These are phyloP conservation scores for Coptodon rendalli DNA, from an alignment of 2,113 vertebrate genomes.

Conservation along the genomic window DNA sequence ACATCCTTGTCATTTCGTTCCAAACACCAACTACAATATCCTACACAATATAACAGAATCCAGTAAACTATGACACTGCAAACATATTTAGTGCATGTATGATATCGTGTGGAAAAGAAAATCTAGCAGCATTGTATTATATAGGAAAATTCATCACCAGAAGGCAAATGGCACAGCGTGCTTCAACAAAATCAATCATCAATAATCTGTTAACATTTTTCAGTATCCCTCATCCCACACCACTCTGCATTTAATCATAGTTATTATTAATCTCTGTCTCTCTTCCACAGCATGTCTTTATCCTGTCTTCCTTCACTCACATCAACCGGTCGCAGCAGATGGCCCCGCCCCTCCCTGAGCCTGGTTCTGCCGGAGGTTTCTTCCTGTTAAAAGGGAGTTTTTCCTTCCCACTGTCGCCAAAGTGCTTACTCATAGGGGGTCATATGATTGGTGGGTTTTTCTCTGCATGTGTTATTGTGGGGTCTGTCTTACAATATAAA, in stretches of 20 bases:
- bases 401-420: not conserved
- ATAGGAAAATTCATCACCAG: not conserved
- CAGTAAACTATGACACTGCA: not conserved
- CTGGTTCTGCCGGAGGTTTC: no score
- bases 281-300: not conserved
- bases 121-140: not conserved
- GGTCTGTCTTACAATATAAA: not conserved
- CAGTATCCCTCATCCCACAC: not conserved
- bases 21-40: not conserved
- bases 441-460: not conserved
- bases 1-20: not conserved
- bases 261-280: accelerated
- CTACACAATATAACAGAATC: not conserved
- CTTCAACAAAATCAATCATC: not conserved
- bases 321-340: not conserved
- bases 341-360: no score
- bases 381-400: not conserved
- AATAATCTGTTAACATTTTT: not conserved
- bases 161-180: not conserved
- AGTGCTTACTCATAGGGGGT: accelerated
- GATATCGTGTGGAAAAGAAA: not conserved
- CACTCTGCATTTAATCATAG: accelerated
- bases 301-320: not conserved
- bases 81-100: not conserved
- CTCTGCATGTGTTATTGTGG: not conserved